These are phyloP conservation scores for Apamea anceps DNA, from an alignment of 2,888 invertebrate species.

Conservation along the genomic window DNA sequence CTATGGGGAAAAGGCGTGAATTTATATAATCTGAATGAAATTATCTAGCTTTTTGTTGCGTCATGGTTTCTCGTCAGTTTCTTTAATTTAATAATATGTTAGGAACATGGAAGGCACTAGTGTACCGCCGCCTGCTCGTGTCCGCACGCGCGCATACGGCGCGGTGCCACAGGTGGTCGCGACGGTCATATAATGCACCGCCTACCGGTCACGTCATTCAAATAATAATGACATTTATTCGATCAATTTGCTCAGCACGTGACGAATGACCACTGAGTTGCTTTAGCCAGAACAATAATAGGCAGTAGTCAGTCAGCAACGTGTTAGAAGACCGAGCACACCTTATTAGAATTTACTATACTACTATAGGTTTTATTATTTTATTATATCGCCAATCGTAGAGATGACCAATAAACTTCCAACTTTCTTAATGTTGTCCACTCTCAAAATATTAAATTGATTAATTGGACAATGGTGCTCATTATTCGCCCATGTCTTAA, in stretches of 20 bases:
- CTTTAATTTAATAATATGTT: background rate
- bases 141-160: background rate
- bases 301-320: background rate
- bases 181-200: background rate
- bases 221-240: background rate
- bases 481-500: background rate
- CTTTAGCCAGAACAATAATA: background rate
- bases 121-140: background rate
- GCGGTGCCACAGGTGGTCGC: background rate
- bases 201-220: background rate
- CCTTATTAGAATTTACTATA: background rate
- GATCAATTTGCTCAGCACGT: background rate
- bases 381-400: background rate
- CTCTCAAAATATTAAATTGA: background rate
- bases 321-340: background rate
- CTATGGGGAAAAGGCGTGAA: background rate
- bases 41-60: background rate
- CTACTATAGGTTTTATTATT: background rate
- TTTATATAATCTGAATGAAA: background rate
- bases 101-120: background rate
- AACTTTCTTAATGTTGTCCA: background rate
- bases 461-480: background rate
- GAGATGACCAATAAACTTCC: background rate
- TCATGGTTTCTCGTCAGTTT: background rate
- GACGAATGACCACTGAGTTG: background rate